Percentiles rank a stretch among this genome's conserved stretches.
Conservation (phyloP, 1,140 invertebrate species). For the Subanguina moxae region DNA sequence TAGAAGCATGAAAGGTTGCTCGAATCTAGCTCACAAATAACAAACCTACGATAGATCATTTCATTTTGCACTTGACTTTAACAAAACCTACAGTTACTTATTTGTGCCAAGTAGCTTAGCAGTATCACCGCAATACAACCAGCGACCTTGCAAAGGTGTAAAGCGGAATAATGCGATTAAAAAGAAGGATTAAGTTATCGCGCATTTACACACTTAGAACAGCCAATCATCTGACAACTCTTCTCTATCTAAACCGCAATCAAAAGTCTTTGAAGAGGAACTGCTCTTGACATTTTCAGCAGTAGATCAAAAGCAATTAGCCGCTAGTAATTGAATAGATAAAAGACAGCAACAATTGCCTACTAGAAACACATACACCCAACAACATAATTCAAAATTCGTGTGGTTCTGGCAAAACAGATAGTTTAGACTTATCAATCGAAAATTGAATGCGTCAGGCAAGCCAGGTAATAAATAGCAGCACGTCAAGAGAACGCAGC, state of each 20-base stretch:
- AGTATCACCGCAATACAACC: not conserved
- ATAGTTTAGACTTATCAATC: too few species aligned
- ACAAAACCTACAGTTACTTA: not conserved
- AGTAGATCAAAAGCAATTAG: not conserved
- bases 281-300: conserved; percentile 2
- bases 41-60: too few species aligned
- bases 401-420: too few species aligned
- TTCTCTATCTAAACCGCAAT: conserved; percentile 7
- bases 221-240: not conserved
- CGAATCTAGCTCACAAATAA: too few species aligned
- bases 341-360: not conserved
- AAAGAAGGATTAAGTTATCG: not conserved
- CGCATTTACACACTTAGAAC: not conserved
- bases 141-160: conserved; percentile 8
- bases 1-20: too few species aligned
- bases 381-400: not conserved
- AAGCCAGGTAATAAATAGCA: too few species aligned
- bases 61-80: not conserved
- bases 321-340: not conserved
- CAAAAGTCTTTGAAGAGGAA: conserved; percentile 13
- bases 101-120: not conserved
- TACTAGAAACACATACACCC: not conserved
- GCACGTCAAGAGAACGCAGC: too few species aligned
- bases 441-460: too few species aligned
- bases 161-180: conserved; percentile 17